Percentiles rank a stretch among this genome's conserved stretches.
Conservation (phyloP, 2,797 vertebrate species). For the Darevskia nairensis region DNA sequence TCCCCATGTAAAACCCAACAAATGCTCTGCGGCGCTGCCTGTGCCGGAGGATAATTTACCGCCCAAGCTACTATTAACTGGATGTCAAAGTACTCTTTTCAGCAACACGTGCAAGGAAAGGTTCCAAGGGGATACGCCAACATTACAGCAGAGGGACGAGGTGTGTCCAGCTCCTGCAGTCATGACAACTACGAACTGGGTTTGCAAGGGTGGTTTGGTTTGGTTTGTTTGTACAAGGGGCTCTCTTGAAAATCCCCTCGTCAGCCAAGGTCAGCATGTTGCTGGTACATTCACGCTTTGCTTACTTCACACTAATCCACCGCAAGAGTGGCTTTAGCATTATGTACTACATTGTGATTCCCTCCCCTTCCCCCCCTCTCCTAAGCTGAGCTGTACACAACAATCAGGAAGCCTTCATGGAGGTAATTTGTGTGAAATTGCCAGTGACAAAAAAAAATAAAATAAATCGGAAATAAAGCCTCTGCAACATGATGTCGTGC, state of each 20-base stretch:
- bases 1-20: background rate
- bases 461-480: constrained; percentile 36
- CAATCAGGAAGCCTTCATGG: constrained; percentile 61
- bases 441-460: constrained; percentile 49
- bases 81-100: background rate
- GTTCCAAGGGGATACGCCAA: background rate
- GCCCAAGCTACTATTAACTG: background rate
- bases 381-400: constrained; percentile 64
- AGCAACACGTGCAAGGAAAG: background rate
- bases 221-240: constrained; percentile 19
- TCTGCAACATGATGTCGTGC: constrained; percentile 60
- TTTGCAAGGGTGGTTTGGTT: constrained; percentile 2
- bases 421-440: constrained; percentile 65
- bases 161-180: constrained; percentile 41
- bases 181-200: constrained; percentile 56
- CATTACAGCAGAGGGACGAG: constrained; percentile 21
- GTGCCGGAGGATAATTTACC: background rate
- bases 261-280: constrained; percentile 62
- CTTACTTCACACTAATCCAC: constrained; percentile 69
- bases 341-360: constrained; percentile 48
- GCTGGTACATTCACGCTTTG: constrained; percentile 62
- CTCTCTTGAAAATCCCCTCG: constrained; percentile 54
- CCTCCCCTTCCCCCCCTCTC: constrained; percentile 1
- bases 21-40: too few relatives aligned
- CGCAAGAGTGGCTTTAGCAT: constrained; percentile 61